Base-by-base conservation (phyloP, 2,888 invertebrate species). In the Selenia dentaria region DNA sequence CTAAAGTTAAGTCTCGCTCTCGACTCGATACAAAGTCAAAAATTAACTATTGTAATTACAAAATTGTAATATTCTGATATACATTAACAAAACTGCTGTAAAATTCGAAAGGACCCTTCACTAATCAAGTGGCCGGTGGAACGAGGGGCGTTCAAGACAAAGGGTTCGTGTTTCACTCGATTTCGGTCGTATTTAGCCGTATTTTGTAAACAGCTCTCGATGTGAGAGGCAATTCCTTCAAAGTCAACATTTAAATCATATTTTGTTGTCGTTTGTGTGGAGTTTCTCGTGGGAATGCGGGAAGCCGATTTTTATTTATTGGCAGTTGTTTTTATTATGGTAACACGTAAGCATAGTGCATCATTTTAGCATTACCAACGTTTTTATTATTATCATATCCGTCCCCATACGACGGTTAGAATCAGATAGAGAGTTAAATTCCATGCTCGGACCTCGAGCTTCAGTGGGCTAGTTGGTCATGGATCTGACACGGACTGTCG, bases 141-240 rank as follows among this genome's bases (percentile, higher is more conserved):
- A 6, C 44, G 47, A 60, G 59, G 71, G 68, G 49, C 24, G 42
- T 62, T 69, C 57, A 55, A 83, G 78, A 84, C 83, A 85, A 87
- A 79, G 72, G 78, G 68, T 65, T 68, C 5, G 22, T 2, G 64
- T 73, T 70, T 73, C 68, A 73, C 72, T 74, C 73, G 68, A 79
- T 84, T 87, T 78, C n/a, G 79, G 70, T 70, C 68, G 74, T 86
- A 85, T 87, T 87, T 78, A 79, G 70, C 70, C 67, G 74, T 86
- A 85, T 87, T 87, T 88, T 83, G 85, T 75, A 87, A 87, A 87
- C 88, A 87, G 67, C 79, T 59, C 83, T 79, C 59, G 44, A 64
- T 54, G 52, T 65, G 67, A 83, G 76, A 58, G 67, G 66, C 62
- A 59, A 69, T 72, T 64, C 58, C 61, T 66, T 47, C 51, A 59